phyloP scores from a whole-genome alignment of 2,888 invertebrate species.

The Pristionchus fissidentatus region DNA sequence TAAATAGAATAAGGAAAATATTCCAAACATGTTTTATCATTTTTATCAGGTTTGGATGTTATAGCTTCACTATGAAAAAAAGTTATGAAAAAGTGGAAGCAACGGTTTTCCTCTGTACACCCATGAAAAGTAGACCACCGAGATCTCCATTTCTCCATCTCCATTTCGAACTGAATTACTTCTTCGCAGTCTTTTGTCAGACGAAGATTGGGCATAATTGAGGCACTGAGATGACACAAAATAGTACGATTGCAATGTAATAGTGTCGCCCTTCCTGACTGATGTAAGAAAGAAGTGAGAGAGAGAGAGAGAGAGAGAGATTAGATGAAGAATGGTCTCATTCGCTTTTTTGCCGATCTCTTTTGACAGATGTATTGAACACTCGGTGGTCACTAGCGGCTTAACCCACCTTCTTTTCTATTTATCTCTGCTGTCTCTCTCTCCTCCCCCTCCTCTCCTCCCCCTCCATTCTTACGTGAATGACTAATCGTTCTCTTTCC shows the following conservation, averaged over 20 bases:
- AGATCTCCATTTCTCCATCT: neutral
- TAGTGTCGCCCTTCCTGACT: neutral
- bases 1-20: too few species aligned
- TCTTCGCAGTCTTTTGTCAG: neutral
- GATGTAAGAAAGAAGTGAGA: neutral
- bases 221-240: neutral
- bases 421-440: neutral
- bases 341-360: constrained; percentile 7
- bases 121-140: too few species aligned
- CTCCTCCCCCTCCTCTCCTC: neutral
- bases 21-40: too few species aligned
- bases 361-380: constrained; percentile 1
- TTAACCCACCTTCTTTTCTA: constrained; percentile 47
- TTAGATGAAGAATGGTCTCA: neutral
- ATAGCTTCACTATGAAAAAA: too few species aligned
- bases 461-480: neutral
- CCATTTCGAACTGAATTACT: neutral
- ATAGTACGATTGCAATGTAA: neutral
- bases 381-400: constrained; percentile 17
- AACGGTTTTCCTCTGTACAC: too few species aligned
- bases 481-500: constrained; percentile 29
- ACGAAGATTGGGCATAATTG: neutral
- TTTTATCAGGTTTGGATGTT: too few species aligned
- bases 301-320: constrained; percentile 36
- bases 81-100: too few species aligned